Conservation (phyloP, 2,797 vertebrate species). For the Spinus olivaceus region DNA sequence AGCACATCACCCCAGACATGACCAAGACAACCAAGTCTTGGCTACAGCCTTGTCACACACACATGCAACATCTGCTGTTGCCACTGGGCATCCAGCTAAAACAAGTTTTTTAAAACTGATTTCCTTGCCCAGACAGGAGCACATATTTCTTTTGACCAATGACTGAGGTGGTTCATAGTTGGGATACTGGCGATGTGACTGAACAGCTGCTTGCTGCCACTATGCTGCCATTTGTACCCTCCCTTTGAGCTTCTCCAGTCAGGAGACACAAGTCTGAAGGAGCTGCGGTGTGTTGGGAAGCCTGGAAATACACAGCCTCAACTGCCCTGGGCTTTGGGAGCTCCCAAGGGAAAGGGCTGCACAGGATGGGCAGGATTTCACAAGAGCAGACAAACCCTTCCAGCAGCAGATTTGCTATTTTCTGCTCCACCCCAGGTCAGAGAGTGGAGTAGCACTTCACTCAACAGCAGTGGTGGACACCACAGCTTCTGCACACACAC, state of each 20-base stretch:
- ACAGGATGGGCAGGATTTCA: background rate
- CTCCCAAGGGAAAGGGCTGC: background rate
- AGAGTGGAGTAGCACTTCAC: background rate
- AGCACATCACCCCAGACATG: background rate
- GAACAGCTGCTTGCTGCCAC: background rate
- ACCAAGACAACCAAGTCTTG: background rate
- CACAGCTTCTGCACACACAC: background rate
- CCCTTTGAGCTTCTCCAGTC: background rate
- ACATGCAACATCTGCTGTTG: background rate
- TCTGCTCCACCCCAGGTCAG: background rate
- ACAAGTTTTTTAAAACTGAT: background rate
- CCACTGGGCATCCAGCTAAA: background rate
- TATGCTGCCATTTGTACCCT: background rate
- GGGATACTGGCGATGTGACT: fast-evolving
- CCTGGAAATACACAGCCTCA: fast-evolving
- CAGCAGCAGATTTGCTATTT: fast-evolving
- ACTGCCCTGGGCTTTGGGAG: background rate
- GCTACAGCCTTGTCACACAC: background rate
- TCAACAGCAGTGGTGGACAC: fast-evolving
- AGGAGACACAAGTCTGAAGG: background rate
- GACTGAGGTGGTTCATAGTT: fast-evolving
- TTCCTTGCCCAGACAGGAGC: fast-evolving
- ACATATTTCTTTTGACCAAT: fast-evolving
- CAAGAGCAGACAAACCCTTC: background rate
- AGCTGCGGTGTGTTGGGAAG: background rate